phyloP scores from a whole-genome alignment of 2,113 vertebrate genomes.

The Mobula birostris region DNA sequence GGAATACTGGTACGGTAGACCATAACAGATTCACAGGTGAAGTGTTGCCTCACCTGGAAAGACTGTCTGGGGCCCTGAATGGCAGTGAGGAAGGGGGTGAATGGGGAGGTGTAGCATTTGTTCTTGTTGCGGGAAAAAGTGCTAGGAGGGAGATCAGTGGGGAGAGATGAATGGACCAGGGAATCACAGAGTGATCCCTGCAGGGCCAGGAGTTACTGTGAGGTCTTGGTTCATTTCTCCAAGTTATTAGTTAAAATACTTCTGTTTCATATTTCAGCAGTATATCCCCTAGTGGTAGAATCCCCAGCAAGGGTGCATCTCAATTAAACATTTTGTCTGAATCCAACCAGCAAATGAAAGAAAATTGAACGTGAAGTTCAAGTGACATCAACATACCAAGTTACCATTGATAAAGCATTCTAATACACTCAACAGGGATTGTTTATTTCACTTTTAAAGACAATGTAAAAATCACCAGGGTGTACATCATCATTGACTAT shows the following conservation, averaged over 20 bases:
- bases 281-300: not conserved
- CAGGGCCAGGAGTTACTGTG: too few species aligned
- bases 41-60: too few species aligned
- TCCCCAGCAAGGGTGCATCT: not conserved
- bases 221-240: not conserved
- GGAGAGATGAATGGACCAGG: too few species aligned
- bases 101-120: too few species aligned
- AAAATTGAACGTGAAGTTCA: not conserved
- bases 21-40: too few species aligned
- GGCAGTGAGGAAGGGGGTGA: too few species aligned
- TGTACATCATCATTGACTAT: conserved; percentile 30
- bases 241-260: not conserved
- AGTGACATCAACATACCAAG: not conserved
- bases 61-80: too few species aligned
- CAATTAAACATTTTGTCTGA: not conserved
- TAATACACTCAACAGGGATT: not conserved
- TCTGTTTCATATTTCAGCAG: not conserved
- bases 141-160: too few species aligned
- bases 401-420: not conserved
- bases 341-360: not conserved
- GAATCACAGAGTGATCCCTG: too few species aligned
- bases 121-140: too few species aligned
- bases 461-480: conserved; percentile 21
- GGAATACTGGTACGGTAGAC: too few species aligned
- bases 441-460: conserved; percentile 24